These are phyloP conservation scores for Numenius arquata DNA, from an alignment of 2,113 vertebrate species.

Conservation along the genomic window DNA sequence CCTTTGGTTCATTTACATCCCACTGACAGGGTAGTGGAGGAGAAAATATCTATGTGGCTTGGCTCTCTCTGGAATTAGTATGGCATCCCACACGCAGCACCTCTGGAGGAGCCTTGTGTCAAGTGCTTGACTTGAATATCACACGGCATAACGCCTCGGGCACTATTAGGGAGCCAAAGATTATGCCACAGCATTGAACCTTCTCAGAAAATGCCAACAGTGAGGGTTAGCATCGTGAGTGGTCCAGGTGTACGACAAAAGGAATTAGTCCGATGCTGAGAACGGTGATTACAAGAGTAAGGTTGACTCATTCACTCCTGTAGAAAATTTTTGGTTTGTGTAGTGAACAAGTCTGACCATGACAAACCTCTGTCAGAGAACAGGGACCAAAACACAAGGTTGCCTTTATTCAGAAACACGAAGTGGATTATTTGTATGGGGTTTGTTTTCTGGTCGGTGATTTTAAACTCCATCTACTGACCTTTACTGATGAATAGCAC, in stretches of 20 bases:
- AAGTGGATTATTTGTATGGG: neutral
- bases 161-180: constrained; percentile 8
- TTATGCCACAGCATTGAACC: neutral
- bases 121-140: neutral
- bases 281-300: neutral
- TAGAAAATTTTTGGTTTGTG: neutral
- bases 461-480: neutral
- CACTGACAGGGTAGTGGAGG: neutral
- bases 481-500: neutral
- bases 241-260: neutral
- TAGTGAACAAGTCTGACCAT: neutral
- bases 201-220: neutral
- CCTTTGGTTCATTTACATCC: neutral
- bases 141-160: rapidly evolving
- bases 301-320: neutral
- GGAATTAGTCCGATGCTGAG: neutral
- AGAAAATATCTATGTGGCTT: neutral
- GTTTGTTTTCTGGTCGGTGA: neutral
- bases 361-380: neutral
- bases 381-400: neutral
- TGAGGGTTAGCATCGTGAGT: neutral
- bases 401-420: too few species aligned
- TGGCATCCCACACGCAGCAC: neutral
- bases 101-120: neutral
- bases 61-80: neutral